Conservation (phyloP, 2,113 vertebrate genomes). For the Channa maculata region DNA sequence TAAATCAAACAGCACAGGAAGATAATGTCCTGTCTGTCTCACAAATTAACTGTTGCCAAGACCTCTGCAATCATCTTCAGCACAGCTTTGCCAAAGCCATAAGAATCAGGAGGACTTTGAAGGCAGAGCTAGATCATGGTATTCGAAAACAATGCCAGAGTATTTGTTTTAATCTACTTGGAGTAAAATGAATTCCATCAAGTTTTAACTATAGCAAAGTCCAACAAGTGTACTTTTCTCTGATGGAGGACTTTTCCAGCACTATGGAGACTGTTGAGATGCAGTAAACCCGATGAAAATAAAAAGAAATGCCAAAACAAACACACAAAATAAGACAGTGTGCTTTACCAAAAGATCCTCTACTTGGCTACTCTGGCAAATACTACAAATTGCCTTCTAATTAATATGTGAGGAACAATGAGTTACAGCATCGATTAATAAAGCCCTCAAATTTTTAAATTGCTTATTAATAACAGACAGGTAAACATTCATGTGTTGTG, state of each 20-base stretch:
- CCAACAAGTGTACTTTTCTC: constrained; percentile 34
- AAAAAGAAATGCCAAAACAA: constrained; percentile 37
- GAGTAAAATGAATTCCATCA: constrained; percentile 32
- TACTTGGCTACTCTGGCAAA: constrained; percentile 26
- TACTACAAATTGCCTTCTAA: constrained; percentile 41
- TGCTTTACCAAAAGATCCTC: constrained; percentile 32
- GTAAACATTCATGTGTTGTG: not conserved
- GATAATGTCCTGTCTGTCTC: constrained; percentile 12
- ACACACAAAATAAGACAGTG: constrained; percentile 28
- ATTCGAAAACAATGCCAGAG: constrained; percentile 42
- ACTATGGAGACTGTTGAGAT: constrained; percentile 9
- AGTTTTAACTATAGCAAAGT: constrained; percentile 52
- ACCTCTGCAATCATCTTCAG: constrained; percentile 36
- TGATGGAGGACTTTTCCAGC: constrained; percentile 41
- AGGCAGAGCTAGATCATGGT: constrained; percentile 25
- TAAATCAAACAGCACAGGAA: constrained; percentile 40
- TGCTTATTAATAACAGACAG: not conserved
- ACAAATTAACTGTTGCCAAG: constrained; percentile 35
- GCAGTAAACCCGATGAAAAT: constrained; percentile 35
- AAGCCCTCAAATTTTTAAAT: not conserved
- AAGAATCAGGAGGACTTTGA: constrained; percentile 35
- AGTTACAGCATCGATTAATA: constrained; percentile 4
- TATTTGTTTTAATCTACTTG: constrained; percentile 41
- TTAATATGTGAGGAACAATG: constrained; percentile 6
- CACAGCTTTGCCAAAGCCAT: constrained; percentile 44